phyloP scores from a whole-genome alignment of 2,113 vertebrate genomes.

The Chaetodon auriga region DNA sequence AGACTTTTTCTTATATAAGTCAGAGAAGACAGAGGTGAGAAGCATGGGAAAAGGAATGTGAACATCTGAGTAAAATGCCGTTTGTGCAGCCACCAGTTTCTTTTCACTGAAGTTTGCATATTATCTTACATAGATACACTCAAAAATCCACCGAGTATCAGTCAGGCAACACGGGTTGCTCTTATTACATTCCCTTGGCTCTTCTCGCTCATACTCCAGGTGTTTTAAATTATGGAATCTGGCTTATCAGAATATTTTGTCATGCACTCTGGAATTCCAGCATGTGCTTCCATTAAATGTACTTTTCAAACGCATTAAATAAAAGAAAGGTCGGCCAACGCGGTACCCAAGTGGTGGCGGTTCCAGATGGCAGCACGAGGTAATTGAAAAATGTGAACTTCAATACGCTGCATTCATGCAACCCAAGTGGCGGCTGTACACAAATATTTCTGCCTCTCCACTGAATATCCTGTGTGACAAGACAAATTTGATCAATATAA shows the following conservation, averaged over 20 bases:
- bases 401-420: constrained; percentile 22
- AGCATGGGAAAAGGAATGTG: constrained; percentile 6
- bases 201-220: neutral
- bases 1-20: constrained; percentile 16
- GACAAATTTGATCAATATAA: constrained; percentile 38
- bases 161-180: neutral
- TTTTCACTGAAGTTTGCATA: neutral
- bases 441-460: constrained; percentile 31
- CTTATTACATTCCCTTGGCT: neutral
- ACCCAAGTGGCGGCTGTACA: constrained; percentile 8
- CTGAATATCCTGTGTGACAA: constrained; percentile 20
- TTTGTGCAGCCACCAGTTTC: neutral
- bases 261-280: neutral
- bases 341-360: neutral
- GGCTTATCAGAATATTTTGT: neutral
- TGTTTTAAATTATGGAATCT: neutral
- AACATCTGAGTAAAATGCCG: neutral
- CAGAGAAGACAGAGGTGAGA: constrained; percentile 5
- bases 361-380: constrained; percentile 39
- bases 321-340: constrained; percentile 33
- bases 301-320: constrained; percentile 20
- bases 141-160: neutral
- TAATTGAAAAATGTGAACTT: constrained; percentile 60
- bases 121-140: neutral
- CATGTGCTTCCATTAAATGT: neutral